Base-by-base conservation (phyloP, 1,140 invertebrate genomes). In the Tribolium castaneum region DNA sequence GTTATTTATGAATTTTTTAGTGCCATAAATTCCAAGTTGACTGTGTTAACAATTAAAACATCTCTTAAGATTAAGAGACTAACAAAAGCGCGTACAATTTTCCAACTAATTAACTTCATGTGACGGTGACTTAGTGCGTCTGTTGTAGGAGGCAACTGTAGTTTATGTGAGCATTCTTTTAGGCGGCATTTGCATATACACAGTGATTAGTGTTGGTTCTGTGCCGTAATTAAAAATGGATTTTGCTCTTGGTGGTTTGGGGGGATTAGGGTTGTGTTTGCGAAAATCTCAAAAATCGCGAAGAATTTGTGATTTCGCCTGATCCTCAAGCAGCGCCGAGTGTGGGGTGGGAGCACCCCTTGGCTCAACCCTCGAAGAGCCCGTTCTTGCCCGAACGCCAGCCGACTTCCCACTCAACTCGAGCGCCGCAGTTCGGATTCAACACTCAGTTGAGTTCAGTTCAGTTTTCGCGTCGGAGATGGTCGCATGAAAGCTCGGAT, bases 291-390 rank as follows among this genome's bases (percentile, higher is more conserved):
- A 30, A 30, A 30, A 30, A 30, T 30, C 25, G 25, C 0, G 4
- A 30, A 30, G 25, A 30, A 56, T 75, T 75, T 75, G 50, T 75
- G 52, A 30, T 45, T 54, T 56, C 50, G 73, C 59, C 19, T 77
- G 72, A 78, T 78, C 45, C 54, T 70, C 76, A 74, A 66, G 52
- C 70, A 76, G 51, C 54, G 22, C 39, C 70, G 22, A 70, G 16
- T n/a, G 50, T 22, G 54, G 35, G 52, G 66, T 52, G 62, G 50
- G 13, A 73, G 16, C 73, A 80, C 76, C 80, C 81, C 76, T 81
- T 81, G 66, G 70, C 19, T 6, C 78, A 76, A 81, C 78, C 80
- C 81, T 72, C 78, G 56, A 78, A 78, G 54, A 72, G 75, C 22
- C 45, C 73, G 59, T 66, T 66, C 59, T 66, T 66, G 59, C 45